Conservation (phyloP, 2,113 vertebrate genomes). For the Phylloscopus trochiloides region DNA sequence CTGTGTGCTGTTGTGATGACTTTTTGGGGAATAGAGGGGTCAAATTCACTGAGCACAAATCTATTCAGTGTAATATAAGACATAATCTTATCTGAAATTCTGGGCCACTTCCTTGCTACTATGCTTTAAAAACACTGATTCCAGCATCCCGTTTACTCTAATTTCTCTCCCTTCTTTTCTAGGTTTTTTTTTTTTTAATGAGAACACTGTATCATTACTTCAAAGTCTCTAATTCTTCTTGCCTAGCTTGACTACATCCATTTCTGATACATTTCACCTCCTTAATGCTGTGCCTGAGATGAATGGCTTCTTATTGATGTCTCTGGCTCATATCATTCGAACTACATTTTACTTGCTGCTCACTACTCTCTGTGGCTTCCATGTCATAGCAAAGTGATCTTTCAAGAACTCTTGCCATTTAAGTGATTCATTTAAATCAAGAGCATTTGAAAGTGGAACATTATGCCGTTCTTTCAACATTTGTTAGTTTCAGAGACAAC, state of each 20-base stretch:
- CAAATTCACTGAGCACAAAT: not conserved
- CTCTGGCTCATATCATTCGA: conserved; percentile 1
- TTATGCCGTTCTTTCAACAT: conserved; percentile 7
- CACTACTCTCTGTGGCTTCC: not conserved
- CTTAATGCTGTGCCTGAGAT: conserved; percentile 3
- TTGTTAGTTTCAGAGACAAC: not conserved
- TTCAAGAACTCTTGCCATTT: conserved; percentile 49
- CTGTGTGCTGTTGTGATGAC: not conserved
- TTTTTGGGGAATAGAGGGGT: not conserved
- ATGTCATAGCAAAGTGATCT: conserved; percentile 40
- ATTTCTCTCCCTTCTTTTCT: not conserved
- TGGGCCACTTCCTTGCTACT: not conserved
- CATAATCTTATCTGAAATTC: not conserved
- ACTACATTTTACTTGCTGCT: conserved; percentile 29
- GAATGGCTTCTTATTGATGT: conserved; percentile 39
- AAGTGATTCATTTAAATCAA: conserved; percentile 41
- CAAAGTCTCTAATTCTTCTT: conserved; percentile 13
- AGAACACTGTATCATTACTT: not conserved
- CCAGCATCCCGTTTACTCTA: not conserved
- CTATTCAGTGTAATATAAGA: not conserved
- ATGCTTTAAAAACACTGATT: not conserved
- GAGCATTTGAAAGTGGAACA: not conserved
- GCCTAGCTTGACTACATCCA: not conserved
- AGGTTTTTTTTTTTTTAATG: not conserved
- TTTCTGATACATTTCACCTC: conserved; percentile 34